phyloP scores from a whole-genome alignment of 2,797 vertebrate genomes.

The Diplodus puntazzo region DNA sequence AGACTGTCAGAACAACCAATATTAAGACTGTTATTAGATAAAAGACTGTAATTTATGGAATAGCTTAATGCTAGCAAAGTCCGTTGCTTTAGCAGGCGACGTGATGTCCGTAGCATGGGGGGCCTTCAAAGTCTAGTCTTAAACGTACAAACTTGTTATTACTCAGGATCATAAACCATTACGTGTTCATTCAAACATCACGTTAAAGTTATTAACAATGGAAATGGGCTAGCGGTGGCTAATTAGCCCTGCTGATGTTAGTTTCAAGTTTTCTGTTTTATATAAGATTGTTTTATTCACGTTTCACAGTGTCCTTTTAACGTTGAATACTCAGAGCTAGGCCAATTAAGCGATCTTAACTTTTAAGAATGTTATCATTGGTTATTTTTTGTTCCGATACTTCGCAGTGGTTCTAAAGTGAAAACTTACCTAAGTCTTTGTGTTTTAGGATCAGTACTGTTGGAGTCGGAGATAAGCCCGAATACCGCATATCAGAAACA shows the following conservation, averaged over 20 bases:
- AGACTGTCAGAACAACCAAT: fast-evolving
- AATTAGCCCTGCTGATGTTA: not conserved
- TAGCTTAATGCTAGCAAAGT: conserved; percentile 12
- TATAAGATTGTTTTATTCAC: not conserved
- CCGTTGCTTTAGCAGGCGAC: conserved; percentile 38
- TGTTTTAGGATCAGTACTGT: conserved; percentile 93
- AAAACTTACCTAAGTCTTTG: conserved; percentile 38
- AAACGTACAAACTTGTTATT: conserved; percentile 51
- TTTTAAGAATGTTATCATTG: not conserved
- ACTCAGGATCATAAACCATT: not conserved
- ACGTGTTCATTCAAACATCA: fast-evolving
- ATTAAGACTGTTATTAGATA: fast-evolving
- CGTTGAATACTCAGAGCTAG: not conserved
- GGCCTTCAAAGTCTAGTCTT: conserved; percentile 53
- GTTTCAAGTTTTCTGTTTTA: not conserved
- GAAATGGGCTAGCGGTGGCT: fast-evolving
- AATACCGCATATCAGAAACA: conserved; percentile 99
- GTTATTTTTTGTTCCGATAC: not conserved
- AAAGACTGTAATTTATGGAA: not conserved
- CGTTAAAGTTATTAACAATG: fast-evolving
- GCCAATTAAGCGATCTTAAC: not conserved
- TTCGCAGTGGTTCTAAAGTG: not conserved
- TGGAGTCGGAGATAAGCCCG: conserved; percentile 99
- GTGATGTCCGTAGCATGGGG: conserved; percentile 60
- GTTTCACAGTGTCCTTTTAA: not conserved